Percentiles rank a stretch among this genome's conserved stretches.
Evolutionary conservation across 2,113 vertebrate genomes (phyloP).

Genomic region (Seriola quinqueradiata): DNA sequence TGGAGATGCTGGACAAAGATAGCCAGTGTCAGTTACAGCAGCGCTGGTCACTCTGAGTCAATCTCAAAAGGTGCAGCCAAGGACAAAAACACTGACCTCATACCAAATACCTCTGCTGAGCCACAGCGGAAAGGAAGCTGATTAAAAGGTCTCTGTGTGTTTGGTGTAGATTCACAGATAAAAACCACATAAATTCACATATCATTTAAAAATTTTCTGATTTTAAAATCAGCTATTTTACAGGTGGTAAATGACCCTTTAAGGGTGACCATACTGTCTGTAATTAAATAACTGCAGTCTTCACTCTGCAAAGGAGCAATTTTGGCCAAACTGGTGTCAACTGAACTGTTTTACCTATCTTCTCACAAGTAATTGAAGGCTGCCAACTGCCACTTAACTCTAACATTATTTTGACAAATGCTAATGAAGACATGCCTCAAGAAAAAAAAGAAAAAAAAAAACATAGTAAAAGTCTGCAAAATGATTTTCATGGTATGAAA

Average conservation of each 20-base stretch:
- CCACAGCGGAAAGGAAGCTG: slow-evolving; percentile 15
- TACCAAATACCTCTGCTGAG: slow-evolving; percentile 37
- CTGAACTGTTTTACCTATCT: not conserved
- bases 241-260: no score
- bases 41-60: slow-evolving; percentile 43
- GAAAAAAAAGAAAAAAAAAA: not conserved
- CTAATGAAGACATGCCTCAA: not conserved
- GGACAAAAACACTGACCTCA: slow-evolving; percentile 66
- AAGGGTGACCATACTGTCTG: not conserved
- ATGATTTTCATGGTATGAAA: not conserved
- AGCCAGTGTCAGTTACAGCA: slow-evolving; percentile 74
- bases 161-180: not conserved
- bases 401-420: not conserved
- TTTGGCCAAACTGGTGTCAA: not conserved
- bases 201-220: not conserved
- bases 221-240: not conserved
- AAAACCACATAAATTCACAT: not conserved
- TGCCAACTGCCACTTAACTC: not conserved
- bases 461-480: not conserved
- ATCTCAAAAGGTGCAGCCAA: slow-evolving; percentile 64
- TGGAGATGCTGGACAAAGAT: slow-evolving; percentile 67
- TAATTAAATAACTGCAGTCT: not conserved
- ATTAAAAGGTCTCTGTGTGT: not conserved
- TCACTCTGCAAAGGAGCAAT: not conserved
- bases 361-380: not conserved